phyloP scores from a whole-genome alignment of 30 jellyfish, hydroid and myxozoan genomes.

The Aurelia aurita complex sp. Pacific region DNA sequence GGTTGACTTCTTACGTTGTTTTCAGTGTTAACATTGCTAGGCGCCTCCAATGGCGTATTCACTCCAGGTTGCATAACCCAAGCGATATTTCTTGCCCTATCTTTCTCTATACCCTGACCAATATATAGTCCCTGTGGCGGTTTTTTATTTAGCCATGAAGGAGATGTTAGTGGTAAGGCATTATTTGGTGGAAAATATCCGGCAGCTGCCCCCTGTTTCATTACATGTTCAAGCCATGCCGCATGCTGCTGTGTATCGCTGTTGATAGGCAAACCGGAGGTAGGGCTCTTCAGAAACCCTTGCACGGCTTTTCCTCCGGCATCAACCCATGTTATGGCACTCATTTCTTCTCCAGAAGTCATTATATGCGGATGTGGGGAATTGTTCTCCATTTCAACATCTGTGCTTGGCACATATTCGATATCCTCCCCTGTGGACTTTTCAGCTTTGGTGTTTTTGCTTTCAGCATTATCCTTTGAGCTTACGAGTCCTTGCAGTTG shows the following conservation, averaged over 20 bases:
- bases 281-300: slow-evolving; percentile 5
- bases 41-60: slow-evolving; percentile 24
- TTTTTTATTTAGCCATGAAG: slow-evolving; percentile 48
- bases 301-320: slow-evolving; percentile 25
- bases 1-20: slow-evolving; percentile 16
- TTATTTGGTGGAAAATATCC: slow-evolving; percentile 39
- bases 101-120: slow-evolving; percentile 39
- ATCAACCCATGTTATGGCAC: slow-evolving; percentile 39
- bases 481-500: background rate
- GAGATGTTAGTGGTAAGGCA: slow-evolving; percentile 31
- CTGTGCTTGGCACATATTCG: background rate
- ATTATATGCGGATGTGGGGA: background rate
- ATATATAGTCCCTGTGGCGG: background rate
- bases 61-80: slow-evolving; percentile 61
- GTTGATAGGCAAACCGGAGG: slow-evolving; percentile 28
- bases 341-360: background rate
- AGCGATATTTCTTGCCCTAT: slow-evolving; percentile 20
- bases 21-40: background rate
- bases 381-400: slow-evolving; percentile 17
- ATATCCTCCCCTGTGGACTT: background rate
- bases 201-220: slow-evolving; percentile 55
- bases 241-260: slow-evolving; percentile 56
- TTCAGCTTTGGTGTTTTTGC: background rate
- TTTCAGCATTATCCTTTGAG: background rate
- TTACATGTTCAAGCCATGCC: slow-evolving; percentile 55